Evolutionary conservation across 2,797 vertebrate species (phyloP), one percentile per base, ranked within the genome.

Genomic region (Galaxias olidus): DNA sequence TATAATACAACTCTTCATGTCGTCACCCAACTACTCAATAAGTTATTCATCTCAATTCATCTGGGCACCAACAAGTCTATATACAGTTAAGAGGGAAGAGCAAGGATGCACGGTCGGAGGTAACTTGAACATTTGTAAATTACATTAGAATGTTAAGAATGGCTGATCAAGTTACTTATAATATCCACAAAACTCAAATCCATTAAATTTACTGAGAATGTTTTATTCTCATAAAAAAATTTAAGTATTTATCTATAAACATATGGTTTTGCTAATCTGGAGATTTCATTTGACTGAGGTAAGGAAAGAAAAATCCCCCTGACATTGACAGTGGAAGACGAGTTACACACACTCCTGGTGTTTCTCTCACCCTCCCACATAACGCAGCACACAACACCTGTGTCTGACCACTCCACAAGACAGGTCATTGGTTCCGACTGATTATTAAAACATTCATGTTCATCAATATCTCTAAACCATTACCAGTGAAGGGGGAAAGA

Each of bases 71-170:
- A 58, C 2, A 79, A 79, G 75, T 82, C 71, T 91, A 92, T 92
- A 84, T 92, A 92, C 91, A 92, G 17, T 44, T 74, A 59, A 76
- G 68, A 79, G 81, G 75, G 80, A 83, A 83, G 84, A 86, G 59
- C 66, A 6, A 76, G 70, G 75, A 75, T 63, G 69, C 70, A 42
- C 61, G n/a, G n/a, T n/a, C n/a, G 77, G 75, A 78, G 74, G 84
- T 85, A 79, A 91, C 74, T 60, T 77, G 63, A 84, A 74, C 81
- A 85, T 79, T 74, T 68, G 74, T 65, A 65, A 76, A 70, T 66
- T 76, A 79, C 68, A 76, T 82, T 82, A 81, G 84, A 75, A 80
- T 84, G 84, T 84, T 86, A 82, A 84, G 84, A n/a, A 87, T 77
- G 73, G 81, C 74, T 71, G 84, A 84, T 87, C 64, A 55, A 73